These are phyloP conservation scores for Channa maculata DNA, from an alignment of 2,113 vertebrate species.

Conservation along the genomic window DNA sequence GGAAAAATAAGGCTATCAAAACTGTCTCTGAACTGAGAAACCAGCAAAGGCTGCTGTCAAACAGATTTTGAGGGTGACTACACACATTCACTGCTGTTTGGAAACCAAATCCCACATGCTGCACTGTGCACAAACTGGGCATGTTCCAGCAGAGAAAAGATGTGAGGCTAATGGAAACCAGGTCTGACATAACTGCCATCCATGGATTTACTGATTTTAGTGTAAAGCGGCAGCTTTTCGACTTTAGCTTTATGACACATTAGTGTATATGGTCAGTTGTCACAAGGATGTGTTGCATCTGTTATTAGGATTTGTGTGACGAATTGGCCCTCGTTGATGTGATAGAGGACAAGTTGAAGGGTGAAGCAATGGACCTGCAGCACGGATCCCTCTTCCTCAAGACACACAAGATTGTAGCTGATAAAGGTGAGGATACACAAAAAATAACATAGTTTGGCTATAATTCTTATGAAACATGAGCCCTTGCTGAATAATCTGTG, in stretches of 20 bases:
- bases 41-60: neutral
- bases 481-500: neutral
- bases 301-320: constrained; percentile 91
- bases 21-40: no score
- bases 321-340: constrained; percentile 97
- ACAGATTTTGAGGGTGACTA: neutral
- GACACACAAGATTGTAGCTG: constrained; percentile 95
- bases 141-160: neutral
- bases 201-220: no score
- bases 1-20: no score
- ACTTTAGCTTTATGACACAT: neutral
- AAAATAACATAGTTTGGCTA: neutral
- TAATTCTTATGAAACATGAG: neutral
- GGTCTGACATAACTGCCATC: no score
- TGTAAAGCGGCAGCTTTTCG: no score
- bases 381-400: constrained; percentile 97
- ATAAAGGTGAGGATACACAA: constrained; percentile 87
- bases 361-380: constrained; percentile 96
- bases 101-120: neutral
- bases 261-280: neutral
- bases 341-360: constrained; percentile 97
- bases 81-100: neutral
- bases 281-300: constrained; percentile 2
- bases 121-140: neutral
- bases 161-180: no score